phyloP scores from a whole-genome alignment of 2,113 vertebrate species.

The Brienomyrus brachyistius region DNA sequence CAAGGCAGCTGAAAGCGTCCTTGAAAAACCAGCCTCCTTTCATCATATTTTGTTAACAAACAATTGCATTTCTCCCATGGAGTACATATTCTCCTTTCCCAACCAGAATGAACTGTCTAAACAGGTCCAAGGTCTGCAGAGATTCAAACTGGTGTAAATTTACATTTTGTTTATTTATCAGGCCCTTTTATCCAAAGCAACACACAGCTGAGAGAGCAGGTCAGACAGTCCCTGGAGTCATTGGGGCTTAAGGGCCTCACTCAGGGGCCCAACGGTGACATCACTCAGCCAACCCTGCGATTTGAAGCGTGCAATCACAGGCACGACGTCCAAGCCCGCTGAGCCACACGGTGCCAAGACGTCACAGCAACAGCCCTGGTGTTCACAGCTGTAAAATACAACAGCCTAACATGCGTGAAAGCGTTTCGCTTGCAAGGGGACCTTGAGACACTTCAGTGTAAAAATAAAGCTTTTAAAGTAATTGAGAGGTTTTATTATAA shows the following conservation, averaged over 20 bases:
- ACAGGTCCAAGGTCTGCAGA: slow-evolving; percentile 23
- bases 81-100: slow-evolving; percentile 38
- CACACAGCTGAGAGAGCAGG: neutral
- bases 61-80: slow-evolving; percentile 56
- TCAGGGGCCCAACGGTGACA: neutral
- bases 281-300: neutral
- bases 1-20: slow-evolving; percentile 35
- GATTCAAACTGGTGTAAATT: neutral
- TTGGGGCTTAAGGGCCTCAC: neutral
- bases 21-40: slow-evolving; percentile 49
- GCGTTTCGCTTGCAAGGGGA: neutral
- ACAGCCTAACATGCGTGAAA: neutral
- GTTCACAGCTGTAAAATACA: neutral
- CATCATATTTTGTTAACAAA: slow-evolving; percentile 53
- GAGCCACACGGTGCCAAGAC: neutral
- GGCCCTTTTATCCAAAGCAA: neutral
- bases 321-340: neutral
- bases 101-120: slow-evolving; percentile 34
- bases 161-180: neutral
- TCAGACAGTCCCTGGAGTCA: neutral
- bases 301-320: neutral
- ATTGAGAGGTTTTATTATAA: neutral
- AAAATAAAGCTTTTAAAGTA: neutral
- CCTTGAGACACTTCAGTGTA: neutral
- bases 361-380: neutral